Conservation (phyloP, 2,797 vertebrate species). For the Spheniscus humboldti region DNA sequence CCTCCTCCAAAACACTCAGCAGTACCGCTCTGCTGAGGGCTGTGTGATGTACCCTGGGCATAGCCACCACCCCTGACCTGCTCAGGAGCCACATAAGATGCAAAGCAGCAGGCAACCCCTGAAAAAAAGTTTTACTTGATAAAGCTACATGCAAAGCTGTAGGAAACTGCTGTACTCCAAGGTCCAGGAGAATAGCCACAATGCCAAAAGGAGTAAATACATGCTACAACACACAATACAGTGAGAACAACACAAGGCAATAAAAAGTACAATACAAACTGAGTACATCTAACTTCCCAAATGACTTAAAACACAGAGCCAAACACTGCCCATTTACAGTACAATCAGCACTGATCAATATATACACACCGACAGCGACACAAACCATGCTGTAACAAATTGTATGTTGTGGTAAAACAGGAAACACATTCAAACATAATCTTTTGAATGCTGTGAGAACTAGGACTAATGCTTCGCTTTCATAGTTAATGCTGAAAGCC, state of each 20-base stretch:
- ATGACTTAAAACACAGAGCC: background rate
- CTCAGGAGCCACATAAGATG: background rate
- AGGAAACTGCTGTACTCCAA: background rate
- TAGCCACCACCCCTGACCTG: background rate
- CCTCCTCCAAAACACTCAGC: background rate
- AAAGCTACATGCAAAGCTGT: background rate
- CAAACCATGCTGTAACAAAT: background rate
- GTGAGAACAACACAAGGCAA: background rate
- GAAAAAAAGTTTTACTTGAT: background rate
- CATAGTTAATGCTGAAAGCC: background rate
- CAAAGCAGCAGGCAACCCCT: background rate
- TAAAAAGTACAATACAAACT: background rate
- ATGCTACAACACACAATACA: background rate
- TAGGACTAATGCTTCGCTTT: background rate
- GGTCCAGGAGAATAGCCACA: background rate
- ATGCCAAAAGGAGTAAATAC: background rate
- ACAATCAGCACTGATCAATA: conserved; percentile 1
- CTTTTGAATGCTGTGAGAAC: conserved; percentile 30
- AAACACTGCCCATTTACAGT: background rate
- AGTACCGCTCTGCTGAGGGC: background rate
- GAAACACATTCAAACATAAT: conserved; percentile 21
- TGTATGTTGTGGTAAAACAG: background rate
- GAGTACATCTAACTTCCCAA: background rate
- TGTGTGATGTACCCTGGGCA: background rate
- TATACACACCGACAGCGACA: background rate